Evolutionary conservation across 2,888 invertebrate species (phyloP).

Genomic region (Cotesia congregata): DNA sequence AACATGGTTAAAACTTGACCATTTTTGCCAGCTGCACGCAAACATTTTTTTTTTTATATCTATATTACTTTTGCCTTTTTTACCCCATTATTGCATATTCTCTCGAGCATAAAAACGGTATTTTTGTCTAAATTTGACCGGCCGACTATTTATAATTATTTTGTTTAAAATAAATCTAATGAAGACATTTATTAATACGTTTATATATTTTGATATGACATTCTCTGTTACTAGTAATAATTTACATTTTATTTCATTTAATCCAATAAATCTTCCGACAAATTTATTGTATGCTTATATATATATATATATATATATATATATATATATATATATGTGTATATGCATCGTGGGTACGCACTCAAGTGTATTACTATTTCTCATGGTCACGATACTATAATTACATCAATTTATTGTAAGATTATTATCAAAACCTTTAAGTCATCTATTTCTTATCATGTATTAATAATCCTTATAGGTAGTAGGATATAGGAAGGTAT

Average conservation of each 20-base stretch:
- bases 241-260: not conserved
- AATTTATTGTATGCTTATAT: not conserved
- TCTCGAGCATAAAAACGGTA: not conserved
- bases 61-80: slow-evolving; percentile 8
- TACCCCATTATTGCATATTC: not conserved
- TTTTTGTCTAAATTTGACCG: not conserved
- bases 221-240: not conserved
- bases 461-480: not conserved
- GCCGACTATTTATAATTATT: not conserved
- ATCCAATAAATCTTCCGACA: not conserved
- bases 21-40: slow-evolving; percentile 38
- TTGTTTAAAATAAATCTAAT: not conserved
- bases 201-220: not conserved
- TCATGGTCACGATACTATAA: slow-evolving; percentile 25
- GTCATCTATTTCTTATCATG: not conserved
- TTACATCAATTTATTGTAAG: slow-evolving; percentile 16
- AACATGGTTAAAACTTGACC: not conserved
- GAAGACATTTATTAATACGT: not conserved
- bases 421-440: slow-evolving; percentile 18
- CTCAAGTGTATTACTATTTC: slow-evolving; percentile 13
- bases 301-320: too few relatives aligned
- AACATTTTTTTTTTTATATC: slow-evolving; percentile 24
- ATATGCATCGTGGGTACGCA: slow-evolving; percentile 13
- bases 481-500: not conserved
- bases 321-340: too few relatives aligned